These are phyloP conservation scores for Artibeus jamaicensis DNA, from an alignment of 2,797 vertebrate species.

Conservation along the genomic window DNA sequence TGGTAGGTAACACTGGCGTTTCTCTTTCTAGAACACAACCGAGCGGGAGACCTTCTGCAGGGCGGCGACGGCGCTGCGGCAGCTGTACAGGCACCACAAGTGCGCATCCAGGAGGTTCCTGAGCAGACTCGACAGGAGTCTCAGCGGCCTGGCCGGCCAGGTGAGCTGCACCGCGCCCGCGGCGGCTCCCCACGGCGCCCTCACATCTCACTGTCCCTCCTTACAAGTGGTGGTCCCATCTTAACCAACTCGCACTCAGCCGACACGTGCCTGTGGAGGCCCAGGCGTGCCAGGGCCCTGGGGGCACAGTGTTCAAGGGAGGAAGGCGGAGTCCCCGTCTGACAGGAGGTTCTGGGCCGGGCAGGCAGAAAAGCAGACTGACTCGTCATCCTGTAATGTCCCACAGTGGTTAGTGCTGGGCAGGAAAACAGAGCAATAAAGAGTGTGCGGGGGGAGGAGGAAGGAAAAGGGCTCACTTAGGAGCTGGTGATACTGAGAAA, in stretches of 20 bases:
- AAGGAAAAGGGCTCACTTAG: not conserved
- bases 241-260: too few species aligned
- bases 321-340: not conserved
- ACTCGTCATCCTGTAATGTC: not conserved
- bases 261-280: not conserved
- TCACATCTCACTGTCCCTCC: not conserved
- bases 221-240: too few species aligned
- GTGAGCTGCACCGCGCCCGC: accelerated
- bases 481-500: not conserved
- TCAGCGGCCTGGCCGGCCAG: accelerated
- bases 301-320: not conserved
- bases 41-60: constrained; percentile 59
- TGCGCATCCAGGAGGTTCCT: accelerated
- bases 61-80: not conserved
- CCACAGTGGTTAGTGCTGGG: not conserved
- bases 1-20: not conserved
- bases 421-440: not conserved
- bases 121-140: constrained; percentile 26
- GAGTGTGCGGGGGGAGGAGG: not conserved
- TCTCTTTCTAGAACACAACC: not conserved
- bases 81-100: accelerated
- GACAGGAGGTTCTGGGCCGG: not conserved
- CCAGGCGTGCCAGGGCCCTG: not conserved
- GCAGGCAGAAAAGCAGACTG: not conserved
- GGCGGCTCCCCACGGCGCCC: too few species aligned